phyloP scores from a whole-genome alignment of 2,797 vertebrate genomes.

The Urophycis tenuis region DNA sequence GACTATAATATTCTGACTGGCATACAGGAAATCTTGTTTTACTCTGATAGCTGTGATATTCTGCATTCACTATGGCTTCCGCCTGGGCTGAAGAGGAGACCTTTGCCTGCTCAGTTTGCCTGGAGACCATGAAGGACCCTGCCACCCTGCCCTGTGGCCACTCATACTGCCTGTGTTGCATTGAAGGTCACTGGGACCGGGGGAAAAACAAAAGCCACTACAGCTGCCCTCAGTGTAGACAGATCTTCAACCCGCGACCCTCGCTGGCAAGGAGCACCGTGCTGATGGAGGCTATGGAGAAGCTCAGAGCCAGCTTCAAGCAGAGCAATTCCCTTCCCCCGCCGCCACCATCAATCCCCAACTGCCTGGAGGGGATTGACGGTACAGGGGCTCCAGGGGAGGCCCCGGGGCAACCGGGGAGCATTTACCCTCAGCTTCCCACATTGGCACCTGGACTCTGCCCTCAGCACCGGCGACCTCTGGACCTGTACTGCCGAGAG shows the following conservation, averaged over 20 bases:
- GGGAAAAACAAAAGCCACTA: constrained; percentile 41
- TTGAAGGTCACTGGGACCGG: constrained; percentile 72
- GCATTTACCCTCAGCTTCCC: constrained; percentile 64
- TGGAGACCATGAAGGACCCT: constrained; percentile 69
- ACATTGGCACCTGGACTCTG: constrained; percentile 44
- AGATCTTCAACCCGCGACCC: constrained; percentile 69
- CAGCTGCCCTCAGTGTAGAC: constrained; percentile 73
- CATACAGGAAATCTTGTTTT: neutral
- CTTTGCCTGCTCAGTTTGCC: constrained; percentile 71
- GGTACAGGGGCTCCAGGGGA: constrained; percentile 13
- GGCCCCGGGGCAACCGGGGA: constrained; percentile 22
- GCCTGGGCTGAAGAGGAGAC: constrained; percentile 63
- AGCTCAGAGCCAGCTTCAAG: constrained; percentile 57
- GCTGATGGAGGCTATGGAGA: constrained; percentile 70
- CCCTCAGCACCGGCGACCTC: constrained; percentile 54
- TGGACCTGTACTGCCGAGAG: constrained; percentile 67
- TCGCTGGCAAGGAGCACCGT: constrained; percentile 66
- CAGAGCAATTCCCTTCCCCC: constrained; percentile 29
- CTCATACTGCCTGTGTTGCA: constrained; percentile 73
- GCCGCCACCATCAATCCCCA: constrained; percentile 43
- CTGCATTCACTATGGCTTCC: constrained; percentile 53
- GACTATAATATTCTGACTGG: neutral
- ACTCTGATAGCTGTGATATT: neutral
- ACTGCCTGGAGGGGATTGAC: constrained; percentile 49
- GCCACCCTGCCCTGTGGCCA: constrained; percentile 75